Evolutionary conservation across 2,797 vertebrate genomes (phyloP), one percentile per base, ranked within the genome.

Genomic region (Tiaroga cobitis): DNA sequence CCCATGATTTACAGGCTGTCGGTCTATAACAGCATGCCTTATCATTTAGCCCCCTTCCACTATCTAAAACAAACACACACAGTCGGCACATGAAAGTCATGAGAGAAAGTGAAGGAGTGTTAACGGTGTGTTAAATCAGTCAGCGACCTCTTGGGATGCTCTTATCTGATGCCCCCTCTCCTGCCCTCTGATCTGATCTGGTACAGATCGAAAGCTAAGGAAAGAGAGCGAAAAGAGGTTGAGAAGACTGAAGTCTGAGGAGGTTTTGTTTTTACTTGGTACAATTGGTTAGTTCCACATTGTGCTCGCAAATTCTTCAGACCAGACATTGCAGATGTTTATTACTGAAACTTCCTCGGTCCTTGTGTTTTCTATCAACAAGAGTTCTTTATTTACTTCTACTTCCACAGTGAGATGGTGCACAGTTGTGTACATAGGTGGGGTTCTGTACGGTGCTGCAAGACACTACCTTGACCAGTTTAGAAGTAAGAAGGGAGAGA

Each of bases 91-190:
- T 84, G 84, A 84, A 76, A 76, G 70, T 5, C 74, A 56, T 32
- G 63, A 59, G 41, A 9, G 59, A 83, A 76, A 72, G 21, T 41
- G 41, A 86, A 63, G 79, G 65, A 80, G 80, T 49, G 78, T 81
- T 43, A 59, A 43, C 13, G 32, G 59, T 29, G 61, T 19, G 26
- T 75, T 70, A 41, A 82, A 78, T 79, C 65, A 49, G 37, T 79
- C 59, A 21, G 26, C 19, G 37, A 70, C 77, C 77, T n/a, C 59
- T 74, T 41, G 21, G 37, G 32, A 11, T 43, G 65, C 43, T 74
- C 74, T 88, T 87, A 88, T 88, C 85, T 82, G 79, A 85, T 82
- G 37, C 61, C 43, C 63, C 15, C 32, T 68, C 76, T 51, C 61
- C 29, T 82, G 56, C 61, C 59, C 75, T 81, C 65, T 83, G 85